A percentile compares a stretch with the other conserved stretches of the same genome.
Evolutionary conservation across 2,888 invertebrate species (phyloP).

Genomic region (Drosophila kuntzei): DNA sequence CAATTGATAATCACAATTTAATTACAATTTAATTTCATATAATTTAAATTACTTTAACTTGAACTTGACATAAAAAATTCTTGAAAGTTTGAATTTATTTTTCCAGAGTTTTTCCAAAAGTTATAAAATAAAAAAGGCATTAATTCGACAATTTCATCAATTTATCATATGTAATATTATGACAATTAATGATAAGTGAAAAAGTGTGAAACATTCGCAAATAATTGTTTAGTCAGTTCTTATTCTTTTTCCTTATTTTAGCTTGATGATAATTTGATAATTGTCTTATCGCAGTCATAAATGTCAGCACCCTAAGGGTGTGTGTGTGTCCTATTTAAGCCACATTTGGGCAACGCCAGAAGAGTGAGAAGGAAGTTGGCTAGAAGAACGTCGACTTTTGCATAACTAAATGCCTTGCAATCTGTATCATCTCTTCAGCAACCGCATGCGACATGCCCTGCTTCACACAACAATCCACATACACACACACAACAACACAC

Average conservation of each 20-base stretch:
- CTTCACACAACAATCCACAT: conserved; percentile 21
- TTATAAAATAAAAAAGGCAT: too few relatives aligned
- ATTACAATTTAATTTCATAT: too few relatives aligned
- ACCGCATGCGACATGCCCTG: conserved; percentile 27
- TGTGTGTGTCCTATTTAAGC: conserved; percentile 61
- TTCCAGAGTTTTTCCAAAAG: too few relatives aligned
- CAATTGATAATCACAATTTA: too few relatives aligned
- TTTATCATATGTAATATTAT: too few relatives aligned
- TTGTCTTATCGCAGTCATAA: conserved; percentile 59
- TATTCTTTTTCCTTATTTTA: conserved; percentile 12
- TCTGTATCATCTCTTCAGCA: conserved; percentile 40
- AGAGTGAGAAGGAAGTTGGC: conserved; percentile 3
- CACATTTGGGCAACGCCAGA: conserved; percentile 27
- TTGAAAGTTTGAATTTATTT: too few relatives aligned
- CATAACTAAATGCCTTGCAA: conserved; percentile 70
- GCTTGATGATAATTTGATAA: conserved; percentile 37
- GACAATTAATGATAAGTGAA: too few relatives aligned
- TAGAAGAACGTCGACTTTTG: conserved; percentile 52
- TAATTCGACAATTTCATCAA: too few relatives aligned
- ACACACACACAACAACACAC: conserved; percentile 18
- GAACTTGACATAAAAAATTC: too few relatives aligned
- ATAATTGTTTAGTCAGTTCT: conserved; percentile 4
- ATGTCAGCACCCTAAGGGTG: conserved; percentile 52
- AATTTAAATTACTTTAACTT: too few relatives aligned
- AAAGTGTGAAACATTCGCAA: conserved; percentile 19